phyloP scores from a whole-genome alignment of 2,113 vertebrate species.

The Panthera tigris region DNA sequence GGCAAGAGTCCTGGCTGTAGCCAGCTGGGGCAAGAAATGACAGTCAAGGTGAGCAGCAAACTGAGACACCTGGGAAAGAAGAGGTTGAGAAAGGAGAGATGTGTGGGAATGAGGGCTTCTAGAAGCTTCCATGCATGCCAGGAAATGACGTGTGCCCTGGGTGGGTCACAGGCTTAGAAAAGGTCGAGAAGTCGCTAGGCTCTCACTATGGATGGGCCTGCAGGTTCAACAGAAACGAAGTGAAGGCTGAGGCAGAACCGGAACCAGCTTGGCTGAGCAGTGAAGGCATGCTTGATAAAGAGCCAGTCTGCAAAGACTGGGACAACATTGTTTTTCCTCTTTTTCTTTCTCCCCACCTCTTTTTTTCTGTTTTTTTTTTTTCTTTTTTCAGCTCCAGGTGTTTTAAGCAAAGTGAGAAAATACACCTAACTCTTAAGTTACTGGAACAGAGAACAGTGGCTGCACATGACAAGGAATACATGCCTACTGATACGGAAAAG shows the following conservation, averaged over 20 bases:
- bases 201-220: too few species aligned
- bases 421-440: neutral
- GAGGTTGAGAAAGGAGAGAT: neutral
- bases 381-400: neutral
- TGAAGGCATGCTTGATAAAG: neutral
- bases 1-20: neutral
- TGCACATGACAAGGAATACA: neutral
- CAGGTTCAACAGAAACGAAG: neutral
- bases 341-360: rapidly evolving
- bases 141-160: neutral
- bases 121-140: too few species aligned
- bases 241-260: neutral
- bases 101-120: neutral
- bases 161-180: neutral
- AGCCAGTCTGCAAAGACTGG: neutral
- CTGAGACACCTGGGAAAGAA: neutral
- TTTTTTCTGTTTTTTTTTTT: too few species aligned
- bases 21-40: neutral
- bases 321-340: neutral
- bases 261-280: neutral
- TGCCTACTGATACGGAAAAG: neutral
- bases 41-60: neutral
- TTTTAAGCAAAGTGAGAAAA: neutral
- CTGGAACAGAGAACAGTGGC: neutral
- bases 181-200: too few species aligned